Base-by-base conservation (phyloP, 2,888 invertebrate species). In the Acronicta leporina region DNA sequence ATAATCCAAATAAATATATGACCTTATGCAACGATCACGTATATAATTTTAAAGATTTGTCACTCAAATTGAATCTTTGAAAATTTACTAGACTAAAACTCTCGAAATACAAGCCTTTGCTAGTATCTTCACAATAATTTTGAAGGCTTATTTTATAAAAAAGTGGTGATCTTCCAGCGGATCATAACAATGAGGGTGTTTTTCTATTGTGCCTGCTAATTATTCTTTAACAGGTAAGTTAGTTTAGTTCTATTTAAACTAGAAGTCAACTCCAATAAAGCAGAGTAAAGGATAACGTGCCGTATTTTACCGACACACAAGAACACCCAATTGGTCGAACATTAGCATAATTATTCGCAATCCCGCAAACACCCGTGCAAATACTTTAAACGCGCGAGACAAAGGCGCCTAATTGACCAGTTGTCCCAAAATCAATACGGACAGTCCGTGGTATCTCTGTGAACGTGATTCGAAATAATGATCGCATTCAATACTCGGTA, bases 381-480 rank as follows among this genome's bases (percentile, higher is more conserved):
- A 62, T 60, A 54, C 27, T 45, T 46, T 43, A 66, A 75, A 51
- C 49, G 44, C 43, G 44, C 16, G 35, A 78, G 69, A 83, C 79
- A 81, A 82, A 75, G 79, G 70, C 74, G 64, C 73, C 77, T 85
- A 87, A 86, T 87, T 87, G 82, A 84, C 77, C 75, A 64, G 75
- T 73, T 73, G 63, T 66, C 77, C 75, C 75, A 81, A 84, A 85
- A 83, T 85, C 86, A 87, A 89, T 87, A 82, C 61, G 46, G 16
- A 63, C 65, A 69, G 68, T 71, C 76, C 70, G 76, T 78, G 80
- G 77, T 77, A 64, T 68, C 71, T 73, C 60, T 73, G 65, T 70
- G 80, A 61, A 88, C 88, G 87, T 87, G 88, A 87, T 80, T 64
- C 62, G 87, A 87, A 86, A 87, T 85, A 85, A 83, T 83, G 80